Percentiles rank a stretch among this genome's conserved stretches.
Evolutionary conservation across 2,113 vertebrate genomes (phyloP).

Genomic region (Gasterosteus nipponicus): DNA sequence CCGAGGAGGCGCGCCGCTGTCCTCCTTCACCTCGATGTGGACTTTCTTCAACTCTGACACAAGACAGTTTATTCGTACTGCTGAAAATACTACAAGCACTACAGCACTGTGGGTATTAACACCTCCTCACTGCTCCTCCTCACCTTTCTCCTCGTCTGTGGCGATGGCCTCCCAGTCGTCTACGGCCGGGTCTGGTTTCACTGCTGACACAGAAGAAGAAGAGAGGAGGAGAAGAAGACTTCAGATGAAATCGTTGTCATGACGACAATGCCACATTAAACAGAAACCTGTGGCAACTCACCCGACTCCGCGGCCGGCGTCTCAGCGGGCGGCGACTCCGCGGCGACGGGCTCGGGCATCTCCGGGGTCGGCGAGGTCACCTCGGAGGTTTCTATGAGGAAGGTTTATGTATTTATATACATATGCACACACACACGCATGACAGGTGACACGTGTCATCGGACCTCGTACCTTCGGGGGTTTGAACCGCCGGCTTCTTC

Average conservation of each 20-base stretch:
- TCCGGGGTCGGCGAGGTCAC: slow-evolving; percentile 80
- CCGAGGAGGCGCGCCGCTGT: slow-evolving; percentile 78
- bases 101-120: background rate
- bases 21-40: slow-evolving; percentile 96
- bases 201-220: slow-evolving; percentile 59
- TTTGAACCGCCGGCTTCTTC: slow-evolving; percentile 87
- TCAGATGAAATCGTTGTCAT: background rate
- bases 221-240: no score
- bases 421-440: no score
- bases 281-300: slow-evolving; percentile 19
- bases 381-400: slow-evolving; percentile 74
- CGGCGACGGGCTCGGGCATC: slow-evolving; percentile 76
- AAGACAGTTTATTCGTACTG: background rate
- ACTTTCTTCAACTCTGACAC: slow-evolving; percentile 89
- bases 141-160: slow-evolving; percentile 91
- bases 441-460: no score
- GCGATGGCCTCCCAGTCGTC: slow-evolving; percentile 98
- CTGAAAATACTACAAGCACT: background rate
- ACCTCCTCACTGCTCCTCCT: background rate
- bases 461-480: slow-evolving; percentile 83
- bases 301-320: slow-evolving; percentile 70
- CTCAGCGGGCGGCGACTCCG: slow-evolving; percentile 41
- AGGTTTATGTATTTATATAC: background rate
- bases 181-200: slow-evolving; percentile 83
- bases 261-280: background rate